Percentiles rank a stretch among this genome's conserved stretches.
These are phyloP conservation scores for Aphaenogaster rudis DNA, from an alignment of 1,140 invertebrate genomes.

Conservation along the genomic window DNA sequence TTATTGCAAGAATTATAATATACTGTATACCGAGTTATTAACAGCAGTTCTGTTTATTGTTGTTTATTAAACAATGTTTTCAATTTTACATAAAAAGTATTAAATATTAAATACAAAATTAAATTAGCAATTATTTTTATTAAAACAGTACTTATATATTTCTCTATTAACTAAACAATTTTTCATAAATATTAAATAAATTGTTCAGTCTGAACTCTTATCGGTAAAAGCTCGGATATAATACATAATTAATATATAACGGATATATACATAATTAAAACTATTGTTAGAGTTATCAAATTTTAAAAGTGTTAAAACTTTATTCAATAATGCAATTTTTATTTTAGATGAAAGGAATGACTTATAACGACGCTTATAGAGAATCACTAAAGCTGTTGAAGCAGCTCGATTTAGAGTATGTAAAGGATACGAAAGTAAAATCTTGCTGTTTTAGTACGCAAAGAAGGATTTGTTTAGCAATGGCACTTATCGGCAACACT, in stretches of 20 bases:
- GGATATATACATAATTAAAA: background rate
- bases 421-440: conserved; percentile 56
- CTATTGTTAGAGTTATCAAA: background rate
- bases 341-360: conserved; percentile 72
- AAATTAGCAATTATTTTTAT: background rate
- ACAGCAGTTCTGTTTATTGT: background rate
- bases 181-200: background rate
- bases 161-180: background rate
- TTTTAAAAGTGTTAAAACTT: background rate
- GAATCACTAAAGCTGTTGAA: conserved; percentile 59
- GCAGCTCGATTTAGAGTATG: conserved; percentile 63
- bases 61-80: background rate
- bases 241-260: background rate
- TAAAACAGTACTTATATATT: background rate
- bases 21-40: background rate
- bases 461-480: conserved; percentile 71
- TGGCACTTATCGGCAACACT: conserved; percentile 71
- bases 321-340: conserved; percentile 14
- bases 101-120: background rate
- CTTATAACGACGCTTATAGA: conserved; percentile 53
- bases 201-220: background rate
- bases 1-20: background rate
- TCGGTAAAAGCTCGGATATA: background rate
- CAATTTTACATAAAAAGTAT: background rate
- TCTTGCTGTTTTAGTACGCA: conserved; percentile 61